These are phyloP conservation scores for Catharus ustulatus DNA, from an alignment of 2,797 vertebrate species.

Conservation along the genomic window DNA sequence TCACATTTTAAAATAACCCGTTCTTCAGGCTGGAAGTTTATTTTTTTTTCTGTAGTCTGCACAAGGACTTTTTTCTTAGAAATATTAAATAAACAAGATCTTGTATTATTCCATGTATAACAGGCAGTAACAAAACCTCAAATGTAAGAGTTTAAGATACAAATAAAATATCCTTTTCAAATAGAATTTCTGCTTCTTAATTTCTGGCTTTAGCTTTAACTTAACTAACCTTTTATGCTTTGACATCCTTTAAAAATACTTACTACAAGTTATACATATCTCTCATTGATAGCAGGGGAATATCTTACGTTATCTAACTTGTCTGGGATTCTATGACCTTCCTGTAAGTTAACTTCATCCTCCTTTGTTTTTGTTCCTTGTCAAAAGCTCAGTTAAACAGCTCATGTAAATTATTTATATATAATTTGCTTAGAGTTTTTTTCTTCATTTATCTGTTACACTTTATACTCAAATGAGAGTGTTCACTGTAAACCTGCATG, in stretches of 20 bases:
- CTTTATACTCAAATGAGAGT: background rate
- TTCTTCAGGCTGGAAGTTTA: background rate
- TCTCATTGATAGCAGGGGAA: background rate
- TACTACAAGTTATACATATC: background rate
- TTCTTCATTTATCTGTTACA: conserved; percentile 17
- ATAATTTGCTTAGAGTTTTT: conserved; percentile 24
- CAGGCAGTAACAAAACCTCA: background rate
- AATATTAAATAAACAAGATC: background rate
- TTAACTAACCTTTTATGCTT: background rate
- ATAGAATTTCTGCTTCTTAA: background rate
- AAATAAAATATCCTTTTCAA: background rate
- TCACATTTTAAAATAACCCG: background rate
- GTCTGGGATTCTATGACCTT: background rate
- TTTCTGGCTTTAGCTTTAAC: background rate
- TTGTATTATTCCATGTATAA: background rate
- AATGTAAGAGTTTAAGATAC: background rate
- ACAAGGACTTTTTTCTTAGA: background rate
- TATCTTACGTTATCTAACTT: background rate
- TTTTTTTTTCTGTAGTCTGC: background rate
- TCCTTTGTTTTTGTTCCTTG: background rate
- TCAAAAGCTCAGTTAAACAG: background rate
- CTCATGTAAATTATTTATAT: conserved; percentile 41
- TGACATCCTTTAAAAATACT: background rate
- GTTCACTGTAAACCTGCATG: background rate
- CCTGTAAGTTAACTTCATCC: background rate